Conservation (phyloP, 1,140 invertebrate genomes). For the Danaus plexippus region DNA sequence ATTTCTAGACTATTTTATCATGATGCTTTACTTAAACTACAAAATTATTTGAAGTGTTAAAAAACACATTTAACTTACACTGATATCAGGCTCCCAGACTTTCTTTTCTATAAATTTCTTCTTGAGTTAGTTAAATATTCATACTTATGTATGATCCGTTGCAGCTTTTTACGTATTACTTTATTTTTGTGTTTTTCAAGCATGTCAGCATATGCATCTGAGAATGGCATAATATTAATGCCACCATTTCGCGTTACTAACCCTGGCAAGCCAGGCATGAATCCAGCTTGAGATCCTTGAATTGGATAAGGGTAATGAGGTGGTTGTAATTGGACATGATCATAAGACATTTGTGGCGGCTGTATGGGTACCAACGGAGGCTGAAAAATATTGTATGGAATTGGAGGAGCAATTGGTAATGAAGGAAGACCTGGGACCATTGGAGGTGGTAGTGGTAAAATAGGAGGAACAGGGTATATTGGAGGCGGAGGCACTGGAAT, state of each 20-base stretch:
- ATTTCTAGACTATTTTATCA: no score
- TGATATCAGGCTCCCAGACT: not conserved
- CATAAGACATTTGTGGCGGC: slow-evolving; percentile 23
- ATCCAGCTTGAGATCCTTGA: slow-evolving; percentile 19
- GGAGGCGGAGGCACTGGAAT: slow-evolving; percentile 8
- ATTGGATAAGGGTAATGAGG: slow-evolving; percentile 6
- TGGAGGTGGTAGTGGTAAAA: slow-evolving; percentile 4
- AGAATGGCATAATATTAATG: slow-evolving; percentile 59
- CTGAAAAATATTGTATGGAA: slow-evolving; percentile 8
- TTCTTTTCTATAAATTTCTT: not conserved
- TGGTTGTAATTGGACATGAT: slow-evolving; percentile 14
- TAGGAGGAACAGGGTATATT: slow-evolving; percentile 1
- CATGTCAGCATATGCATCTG: slow-evolving; percentile 52
- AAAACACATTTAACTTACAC: slow-evolving; percentile 1
- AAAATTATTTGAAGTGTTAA: not conserved
- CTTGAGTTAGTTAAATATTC: slow-evolving; percentile 1
- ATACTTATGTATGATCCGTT: slow-evolving; percentile 34
- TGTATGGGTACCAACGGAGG: slow-evolving; percentile 1
- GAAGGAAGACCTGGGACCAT: slow-evolving; percentile 15
- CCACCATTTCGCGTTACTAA: slow-evolving; percentile 46
- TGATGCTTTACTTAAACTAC: no score
- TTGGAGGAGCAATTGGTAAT: slow-evolving; percentile 7
- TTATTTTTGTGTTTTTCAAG: slow-evolving; percentile 51
- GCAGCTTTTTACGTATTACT: slow-evolving; percentile 37
- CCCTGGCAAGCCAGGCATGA: slow-evolving; percentile 51